Base-by-base conservation (phyloP, 2,888 invertebrate genomes). In the Latheticus oryzae region DNA sequence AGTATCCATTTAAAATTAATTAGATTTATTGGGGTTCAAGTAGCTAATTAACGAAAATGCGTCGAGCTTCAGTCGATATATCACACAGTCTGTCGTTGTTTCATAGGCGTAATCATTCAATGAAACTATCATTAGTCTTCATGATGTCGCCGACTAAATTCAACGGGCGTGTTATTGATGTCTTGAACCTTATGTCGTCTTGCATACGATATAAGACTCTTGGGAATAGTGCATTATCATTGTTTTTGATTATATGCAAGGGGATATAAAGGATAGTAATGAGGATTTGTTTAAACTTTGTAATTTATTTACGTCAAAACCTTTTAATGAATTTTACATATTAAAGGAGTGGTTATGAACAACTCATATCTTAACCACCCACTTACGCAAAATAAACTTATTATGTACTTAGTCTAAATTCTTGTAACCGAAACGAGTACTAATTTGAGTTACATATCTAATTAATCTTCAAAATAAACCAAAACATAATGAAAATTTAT, bases 71-170 rank as follows among this genome's bases (percentile, higher is more conserved):
- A 28, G 26, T 55, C 58, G 47, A 60, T 58, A 61, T 57, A 62
- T 64, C 64, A 64, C 60, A 62, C 58, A 58, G 57, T 57, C 60
- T 59, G 63, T 58, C 61, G 57, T 62, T 62, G 60, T 58, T 58
- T 62, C 60, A 62, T 61, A 66, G 61, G 57, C 61, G 59, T 57
- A 68, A 71, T 71, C 71, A 69, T 69, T 68, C 69, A 69, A 71
- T 71, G 66, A 71, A 68, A 68, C 63, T 63, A 65, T 66, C 69
- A 69, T 71, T 69, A 69, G 67, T 71, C 69, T 69, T 71, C 69
- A 71, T 71, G 62, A 69, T 61, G 61, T 59, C 42, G 58, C 55
- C 51, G 58, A 61, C 58, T 60, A 60, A 60, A 59, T 58, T 45
- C 40, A 53, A 45, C 30, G 60, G 62, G 57, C 52, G 60, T 57